Evolutionary conservation across 2,888 invertebrate species (phyloP).

Genomic region (Drosophila limbata): DNA sequence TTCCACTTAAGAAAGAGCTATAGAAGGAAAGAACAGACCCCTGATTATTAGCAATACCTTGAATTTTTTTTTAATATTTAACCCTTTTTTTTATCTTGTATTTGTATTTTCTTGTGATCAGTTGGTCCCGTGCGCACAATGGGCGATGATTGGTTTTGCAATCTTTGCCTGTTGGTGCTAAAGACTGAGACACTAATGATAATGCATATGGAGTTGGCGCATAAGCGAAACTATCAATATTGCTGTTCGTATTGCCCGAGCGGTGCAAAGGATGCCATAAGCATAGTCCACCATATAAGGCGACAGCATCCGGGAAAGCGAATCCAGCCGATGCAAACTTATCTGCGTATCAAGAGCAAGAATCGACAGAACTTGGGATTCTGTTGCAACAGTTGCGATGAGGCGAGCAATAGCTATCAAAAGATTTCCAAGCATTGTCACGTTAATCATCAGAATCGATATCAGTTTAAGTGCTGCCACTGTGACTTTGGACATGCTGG

Average conservation of each 20-base stretch:
- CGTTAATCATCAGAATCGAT: conserved; percentile 87
- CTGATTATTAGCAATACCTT: too few relatives aligned
- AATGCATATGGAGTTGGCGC: conserved; percentile 16
- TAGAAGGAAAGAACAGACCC: too few relatives aligned
- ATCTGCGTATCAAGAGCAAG: conserved; percentile 21
- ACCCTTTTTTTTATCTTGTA: not conserved
- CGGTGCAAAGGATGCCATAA: not conserved
- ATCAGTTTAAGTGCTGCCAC: conserved; percentile 90
- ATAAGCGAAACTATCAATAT: conserved; percentile 13
- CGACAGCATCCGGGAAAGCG: conserved; percentile 9
- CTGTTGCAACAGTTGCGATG: conserved; percentile 46
- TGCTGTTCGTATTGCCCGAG: conserved; percentile 29
- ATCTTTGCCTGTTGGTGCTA: conserved; percentile 35
- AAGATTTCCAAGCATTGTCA: conserved; percentile 61
- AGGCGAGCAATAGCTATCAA: conserved; percentile 28
- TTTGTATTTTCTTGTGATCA: not conserved
- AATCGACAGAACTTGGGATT: conserved; percentile 70
- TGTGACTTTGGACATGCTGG: conserved; percentile 87
- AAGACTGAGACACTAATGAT: not conserved
- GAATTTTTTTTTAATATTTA: too few relatives aligned
- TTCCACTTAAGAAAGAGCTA: too few relatives aligned
- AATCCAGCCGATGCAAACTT: conserved; percentile 39
- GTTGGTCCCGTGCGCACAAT: not conserved
- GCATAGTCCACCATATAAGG: conserved; percentile 40
- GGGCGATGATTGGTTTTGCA: conserved; percentile 44